These are phyloP conservation scores for Monomorium pharaonis DNA, from an alignment of 1,140 invertebrate genomes.

Conservation along the genomic window DNA sequence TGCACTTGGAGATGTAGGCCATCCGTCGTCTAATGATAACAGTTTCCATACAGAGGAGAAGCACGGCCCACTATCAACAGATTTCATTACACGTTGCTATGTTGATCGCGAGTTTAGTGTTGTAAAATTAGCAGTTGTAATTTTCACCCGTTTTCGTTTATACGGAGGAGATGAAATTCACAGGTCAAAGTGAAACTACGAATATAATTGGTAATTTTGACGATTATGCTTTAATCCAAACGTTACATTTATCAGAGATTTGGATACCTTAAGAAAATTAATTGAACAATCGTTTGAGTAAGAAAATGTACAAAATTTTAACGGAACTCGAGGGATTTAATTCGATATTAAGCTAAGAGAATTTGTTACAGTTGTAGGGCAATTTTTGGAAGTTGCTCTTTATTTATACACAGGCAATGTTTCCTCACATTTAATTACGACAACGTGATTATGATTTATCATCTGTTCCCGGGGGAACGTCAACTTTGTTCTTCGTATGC, in stretches of 20 bases:
- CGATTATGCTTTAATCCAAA: background rate
- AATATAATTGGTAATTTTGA: background rate
- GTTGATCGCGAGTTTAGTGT: conserved; percentile 26
- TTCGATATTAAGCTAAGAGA: background rate
- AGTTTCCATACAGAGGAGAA: conserved; percentile 17
- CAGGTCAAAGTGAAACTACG: background rate
- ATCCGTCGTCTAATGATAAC: conserved; percentile 55
- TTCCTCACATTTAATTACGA: conserved; percentile 38
- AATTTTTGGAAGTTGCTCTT: background rate
- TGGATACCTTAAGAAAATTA: background rate
- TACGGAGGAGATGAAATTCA: background rate
- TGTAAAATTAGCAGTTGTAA: conserved; percentile 20
- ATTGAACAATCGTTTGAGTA: background rate
- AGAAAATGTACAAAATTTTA: background rate
- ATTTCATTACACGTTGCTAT: conserved; percentile 30
- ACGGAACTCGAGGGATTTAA: background rate
- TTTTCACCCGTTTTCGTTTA: background rate
- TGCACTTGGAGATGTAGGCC: conserved; percentile 51
- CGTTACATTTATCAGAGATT: background rate
- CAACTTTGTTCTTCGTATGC: background rate
- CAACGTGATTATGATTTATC: conserved; percentile 33
- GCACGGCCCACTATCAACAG: conserved; percentile 25
- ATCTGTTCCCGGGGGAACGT: background rate
- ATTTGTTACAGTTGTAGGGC: background rate
- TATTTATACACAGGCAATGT: background rate